These are phyloP conservation scores for Thryonomys swinderianus DNA, from an alignment of 2,113 vertebrate species.

Conservation along the genomic window DNA sequence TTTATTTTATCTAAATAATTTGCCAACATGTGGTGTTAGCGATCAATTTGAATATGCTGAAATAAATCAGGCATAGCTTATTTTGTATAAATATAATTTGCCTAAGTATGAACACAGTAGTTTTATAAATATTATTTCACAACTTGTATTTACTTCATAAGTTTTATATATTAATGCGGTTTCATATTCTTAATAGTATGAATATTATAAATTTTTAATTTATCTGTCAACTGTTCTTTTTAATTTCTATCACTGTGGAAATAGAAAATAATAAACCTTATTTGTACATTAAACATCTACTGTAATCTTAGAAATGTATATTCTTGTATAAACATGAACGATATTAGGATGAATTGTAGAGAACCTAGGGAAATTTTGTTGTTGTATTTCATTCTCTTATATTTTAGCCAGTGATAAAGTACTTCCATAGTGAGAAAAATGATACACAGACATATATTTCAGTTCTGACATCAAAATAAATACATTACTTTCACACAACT, in stretches of 20 bases:
- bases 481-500: not conserved
- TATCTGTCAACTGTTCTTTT: not conserved
- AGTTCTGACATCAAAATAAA: not conserved
- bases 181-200: not conserved
- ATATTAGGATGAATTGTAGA: not conserved
- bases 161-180: not conserved
- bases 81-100: not conserved
- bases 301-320: not conserved
- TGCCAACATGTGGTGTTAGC: not conserved
- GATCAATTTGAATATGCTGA: not conserved
- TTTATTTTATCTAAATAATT: not conserved
- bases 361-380: not conserved
- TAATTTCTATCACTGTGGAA: not conserved
- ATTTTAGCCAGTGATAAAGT: not conserved
- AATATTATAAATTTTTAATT: not conserved
- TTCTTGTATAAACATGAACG: not conserved
- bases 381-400: not conserved
- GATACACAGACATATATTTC: not conserved
- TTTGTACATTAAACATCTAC: not conserved
- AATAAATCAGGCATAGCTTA: not conserved
- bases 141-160: not conserved
- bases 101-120: not conserved
- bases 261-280: not conserved
- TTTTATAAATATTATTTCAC: not conserved
- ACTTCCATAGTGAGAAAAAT: not conserved